These are phyloP conservation scores for Bolinopsis microptera DNA, from an alignment of 37 sponge, comb jelly and placozoan genomes.

Conservation along the genomic window DNA sequence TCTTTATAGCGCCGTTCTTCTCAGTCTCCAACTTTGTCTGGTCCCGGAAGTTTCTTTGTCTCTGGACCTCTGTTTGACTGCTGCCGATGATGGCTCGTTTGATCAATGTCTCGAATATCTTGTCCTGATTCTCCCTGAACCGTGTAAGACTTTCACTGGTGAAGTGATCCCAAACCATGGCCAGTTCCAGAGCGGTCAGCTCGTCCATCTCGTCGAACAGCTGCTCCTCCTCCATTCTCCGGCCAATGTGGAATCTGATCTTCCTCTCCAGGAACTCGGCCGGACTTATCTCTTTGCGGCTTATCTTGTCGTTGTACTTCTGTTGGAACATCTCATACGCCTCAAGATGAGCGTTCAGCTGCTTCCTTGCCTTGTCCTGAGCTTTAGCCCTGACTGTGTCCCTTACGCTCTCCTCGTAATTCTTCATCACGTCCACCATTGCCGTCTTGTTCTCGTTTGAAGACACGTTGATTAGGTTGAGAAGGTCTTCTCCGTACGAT, in stretches of 20 bases:
- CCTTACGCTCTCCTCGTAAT: conserved; percentile 7
- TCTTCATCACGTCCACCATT: conserved; percentile 40
- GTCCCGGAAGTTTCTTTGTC: conserved; percentile 58
- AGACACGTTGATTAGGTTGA: conserved; percentile 18
- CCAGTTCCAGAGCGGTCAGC: conserved; percentile 22
- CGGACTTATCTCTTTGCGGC: background rate
- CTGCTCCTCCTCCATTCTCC: conserved; percentile 57
- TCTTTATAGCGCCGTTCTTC: conserved; percentile 36
- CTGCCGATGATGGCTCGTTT: conserved; percentile 53
- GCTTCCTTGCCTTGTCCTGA: conserved; percentile 33
- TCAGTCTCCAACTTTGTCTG: conserved; percentile 49
- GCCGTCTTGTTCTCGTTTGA: conserved; percentile 45
- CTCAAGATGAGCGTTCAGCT: conserved; percentile 53
- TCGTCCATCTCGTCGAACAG: conserved; percentile 62
- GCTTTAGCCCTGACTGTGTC: conserved; percentile 51
- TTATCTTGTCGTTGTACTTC: conserved; percentile 10
- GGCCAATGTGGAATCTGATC: conserved; percentile 45
- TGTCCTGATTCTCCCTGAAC: conserved; percentile 60
- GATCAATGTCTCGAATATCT: conserved; percentile 54
- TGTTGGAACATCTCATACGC: conserved; percentile 66
- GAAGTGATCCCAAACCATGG: conserved; percentile 53
- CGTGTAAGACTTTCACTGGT: conserved; percentile 58
- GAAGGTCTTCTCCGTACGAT: conserved; percentile 29
- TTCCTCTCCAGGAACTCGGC: conserved; percentile 63
- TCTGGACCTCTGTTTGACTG: conserved; percentile 61